Percentiles rank a stretch among this genome's conserved stretches.
phyloP scores from a whole-genome alignment of 2,113 vertebrate species.

The Sapajus apella region DNA sequence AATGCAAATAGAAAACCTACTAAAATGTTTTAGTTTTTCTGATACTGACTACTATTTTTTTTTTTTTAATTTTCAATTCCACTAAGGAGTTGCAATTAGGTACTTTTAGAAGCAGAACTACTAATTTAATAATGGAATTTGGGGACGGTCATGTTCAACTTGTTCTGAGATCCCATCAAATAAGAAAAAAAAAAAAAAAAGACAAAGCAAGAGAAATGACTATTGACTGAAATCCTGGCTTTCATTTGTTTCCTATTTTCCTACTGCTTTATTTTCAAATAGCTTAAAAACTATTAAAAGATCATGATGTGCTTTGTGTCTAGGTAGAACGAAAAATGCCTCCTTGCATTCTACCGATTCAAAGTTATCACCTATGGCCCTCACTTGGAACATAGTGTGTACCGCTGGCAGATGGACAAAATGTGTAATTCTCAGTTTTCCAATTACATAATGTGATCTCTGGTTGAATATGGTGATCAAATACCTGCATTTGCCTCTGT shows the following conservation, averaged over 20 bases:
- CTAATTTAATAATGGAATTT: not conserved
- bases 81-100: not conserved
- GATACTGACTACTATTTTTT: not conserved
- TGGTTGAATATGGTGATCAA: not conserved
- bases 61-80: not conserved
- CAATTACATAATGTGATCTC: not conserved
- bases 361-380: accelerated
- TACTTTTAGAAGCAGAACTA: not conserved
- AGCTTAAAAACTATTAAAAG: not conserved
- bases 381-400: not conserved
- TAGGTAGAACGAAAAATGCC: not conserved
- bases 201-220: not conserved
- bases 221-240: not conserved
- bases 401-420: not conserved
- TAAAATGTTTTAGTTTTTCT: not conserved
- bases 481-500: not conserved
- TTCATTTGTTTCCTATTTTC: not conserved
- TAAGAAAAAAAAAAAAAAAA: not conserved
- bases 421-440: not conserved
- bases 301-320: not conserved
- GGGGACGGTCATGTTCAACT: not conserved
- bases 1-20: not conserved
- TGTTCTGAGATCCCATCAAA: not conserved
- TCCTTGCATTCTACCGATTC: not conserved
- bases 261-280: not conserved